Conservation (phyloP, 2,113 vertebrate species). For the Erpornis zantholeuca region DNA sequence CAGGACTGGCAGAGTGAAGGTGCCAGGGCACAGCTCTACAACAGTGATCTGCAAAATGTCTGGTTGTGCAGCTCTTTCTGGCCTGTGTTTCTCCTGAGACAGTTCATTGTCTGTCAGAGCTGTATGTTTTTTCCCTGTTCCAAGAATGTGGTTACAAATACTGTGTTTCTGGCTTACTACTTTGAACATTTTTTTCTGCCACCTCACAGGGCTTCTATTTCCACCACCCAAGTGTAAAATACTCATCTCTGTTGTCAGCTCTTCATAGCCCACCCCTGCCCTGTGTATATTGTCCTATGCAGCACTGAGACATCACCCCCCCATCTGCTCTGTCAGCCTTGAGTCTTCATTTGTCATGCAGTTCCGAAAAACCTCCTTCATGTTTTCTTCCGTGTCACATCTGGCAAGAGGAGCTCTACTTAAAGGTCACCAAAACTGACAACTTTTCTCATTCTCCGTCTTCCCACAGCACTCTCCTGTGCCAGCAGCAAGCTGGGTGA, state of each 20-base stretch:
- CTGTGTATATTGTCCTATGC: background rate
- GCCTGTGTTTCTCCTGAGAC: background rate
- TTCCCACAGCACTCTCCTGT: background rate
- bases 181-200: background rate
- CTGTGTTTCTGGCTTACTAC: background rate
- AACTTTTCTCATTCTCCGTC: background rate
- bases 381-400: background rate
- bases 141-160: background rate
- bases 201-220: background rate
- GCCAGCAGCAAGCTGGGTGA: background rate
- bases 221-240: background rate
- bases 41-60: background rate
- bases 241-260: background rate
- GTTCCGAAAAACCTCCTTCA: background rate
- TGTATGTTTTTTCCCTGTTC: background rate
- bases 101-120: conserved; percentile 9
- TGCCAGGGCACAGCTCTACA: background rate
- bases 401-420: background rate
- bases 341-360: background rate
- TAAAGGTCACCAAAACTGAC: background rate
- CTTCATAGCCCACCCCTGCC: background rate
- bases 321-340: background rate
- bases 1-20: background rate
- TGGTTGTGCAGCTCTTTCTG: background rate
- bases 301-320: background rate